Base-by-base conservation (phyloP, 2,888 invertebrate species). In the Endotricha flammealis region DNA sequence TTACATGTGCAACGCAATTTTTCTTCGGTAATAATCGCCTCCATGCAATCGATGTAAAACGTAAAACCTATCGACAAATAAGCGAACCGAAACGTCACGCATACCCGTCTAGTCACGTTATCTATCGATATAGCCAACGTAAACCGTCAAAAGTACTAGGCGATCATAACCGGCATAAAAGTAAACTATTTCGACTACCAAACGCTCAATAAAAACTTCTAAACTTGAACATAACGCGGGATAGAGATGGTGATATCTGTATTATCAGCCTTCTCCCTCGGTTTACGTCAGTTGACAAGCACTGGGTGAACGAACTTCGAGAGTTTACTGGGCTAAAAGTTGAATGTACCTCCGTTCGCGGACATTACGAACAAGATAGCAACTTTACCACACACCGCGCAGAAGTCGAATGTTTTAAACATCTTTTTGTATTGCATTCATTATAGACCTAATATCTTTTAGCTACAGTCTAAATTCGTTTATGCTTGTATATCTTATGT, bases 271-370 rank as follows among this genome's bases (percentile, higher is more conserved):
- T 33, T 81, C 81, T 72, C 78, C 39, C 60, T 83, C 76, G 50
- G 57, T 74, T 71, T 78, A 81, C 83, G 85, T 83, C 82, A 83
- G 80, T 82, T 85, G 85, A 86, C 86, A 85, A 85, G 82, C 79
- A 86, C 67, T 87, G 85, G 87, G 87, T 87, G 87, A 87, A 86
- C 71, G 87, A 86, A 85, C 87, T 80, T 69, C 49, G 71, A 66
- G 85, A 87, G 87, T 87, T 87, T 87, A 87, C 86, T 87, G 78
- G 87, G 87, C 86, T 87, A 87, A 87, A 87, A 87, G 87, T 86
- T 87, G 86, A 87, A 86, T 73, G 87, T 82, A 85, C 85, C 80
- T 77, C 79, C 81, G 82, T 83, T 83, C 85, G 86, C 86, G 85
- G 85, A 85, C 85, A 82, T 85, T 80, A 85, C 83, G 81, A 85